Base-by-base conservation (phyloP, 2,113 vertebrate species). In the Polypterus senegalus region DNA sequence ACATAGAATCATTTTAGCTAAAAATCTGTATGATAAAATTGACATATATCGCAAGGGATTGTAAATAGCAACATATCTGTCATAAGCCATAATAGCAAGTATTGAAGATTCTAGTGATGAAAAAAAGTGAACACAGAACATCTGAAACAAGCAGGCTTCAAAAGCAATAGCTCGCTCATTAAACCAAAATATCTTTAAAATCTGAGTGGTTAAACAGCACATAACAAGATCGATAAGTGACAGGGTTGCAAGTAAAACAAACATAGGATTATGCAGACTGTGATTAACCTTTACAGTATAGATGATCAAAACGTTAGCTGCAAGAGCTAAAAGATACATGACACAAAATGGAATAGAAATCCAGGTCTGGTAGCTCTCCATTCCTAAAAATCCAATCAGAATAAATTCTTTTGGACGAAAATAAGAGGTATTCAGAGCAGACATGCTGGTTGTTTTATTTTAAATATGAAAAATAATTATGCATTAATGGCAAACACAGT, bases 61-160 rank as follows among this genome's bases (percentile, higher is more conserved):
- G 2, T 77, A 80, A 60, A 85, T 79, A 57, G 84, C 79, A 0
- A 83, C 47, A 47, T 79, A 82, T 5, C 65, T 67, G 11, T 83
- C 82, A 1, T 80, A 82, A 0, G 79, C 82, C 83, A 82, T 86
- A 61, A 79, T 74, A 58, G 83, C 69, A 0, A 85, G 77, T 60
- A 84, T 79, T 0, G 78, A 83, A 5, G 81, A 84, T 58, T 86
- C 83, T 0, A 76, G 54, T 51, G 79, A 65, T 4, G 79, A 83
- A 49, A 81, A 66, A 3, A 47, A 75, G 47, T 82, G 80, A 51
- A 87, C 74, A 65, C 79, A 84, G 4, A 82, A 85, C 71, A 81
- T 75, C 60, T 87, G 82, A 0, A 70, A 0, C 0, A 86, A 70
- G 63, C 80, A 85, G 47, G 73, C 61, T 0, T 79, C 64, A 53